Evolutionary conservation across 2,888 invertebrate genomes (phyloP).

Genomic region (Zygothrica quintamaculata): DNA sequence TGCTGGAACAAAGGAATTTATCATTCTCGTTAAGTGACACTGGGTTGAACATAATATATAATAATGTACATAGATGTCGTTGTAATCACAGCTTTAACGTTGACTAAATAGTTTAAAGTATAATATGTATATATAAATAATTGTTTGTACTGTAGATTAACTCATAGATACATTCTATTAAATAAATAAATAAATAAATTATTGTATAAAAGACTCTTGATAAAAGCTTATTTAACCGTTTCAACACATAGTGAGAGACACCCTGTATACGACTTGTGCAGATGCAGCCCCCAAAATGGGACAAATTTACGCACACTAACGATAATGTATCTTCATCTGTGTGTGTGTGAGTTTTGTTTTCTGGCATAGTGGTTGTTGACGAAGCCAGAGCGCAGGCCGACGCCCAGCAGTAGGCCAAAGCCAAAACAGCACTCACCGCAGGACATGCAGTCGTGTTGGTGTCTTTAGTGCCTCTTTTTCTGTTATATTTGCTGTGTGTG

Average conservation of each 20-base stretch:
- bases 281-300: slow-evolving; percentile 22
- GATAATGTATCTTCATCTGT: background rate
- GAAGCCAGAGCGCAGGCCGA: slow-evolving; percentile 42
- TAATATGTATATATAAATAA: slow-evolving; percentile 1
- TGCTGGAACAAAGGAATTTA: no score
- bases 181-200: no score
- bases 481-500: background rate
- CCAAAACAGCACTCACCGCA: slow-evolving; percentile 49
- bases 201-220: no score
- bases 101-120: background rate
- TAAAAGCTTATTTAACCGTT: background rate
- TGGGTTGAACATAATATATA: no score
- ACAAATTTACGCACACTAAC: slow-evolving; percentile 16
- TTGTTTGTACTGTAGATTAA: no score
- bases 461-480: background rate
- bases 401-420: slow-evolving; percentile 61
- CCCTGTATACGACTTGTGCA: slow-evolving; percentile 37
- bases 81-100: no score
- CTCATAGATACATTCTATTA: no score
- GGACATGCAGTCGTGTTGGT: slow-evolving; percentile 34
- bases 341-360: slow-evolving; percentile 10
- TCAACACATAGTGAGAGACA: slow-evolving; percentile 7
- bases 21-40: no score
- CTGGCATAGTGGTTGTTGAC: slow-evolving; percentile 24
- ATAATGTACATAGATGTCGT: no score